Evolutionary conservation across 2,113 vertebrate genomes (phyloP).

Genomic region (Siphamia tubifer): DNA sequence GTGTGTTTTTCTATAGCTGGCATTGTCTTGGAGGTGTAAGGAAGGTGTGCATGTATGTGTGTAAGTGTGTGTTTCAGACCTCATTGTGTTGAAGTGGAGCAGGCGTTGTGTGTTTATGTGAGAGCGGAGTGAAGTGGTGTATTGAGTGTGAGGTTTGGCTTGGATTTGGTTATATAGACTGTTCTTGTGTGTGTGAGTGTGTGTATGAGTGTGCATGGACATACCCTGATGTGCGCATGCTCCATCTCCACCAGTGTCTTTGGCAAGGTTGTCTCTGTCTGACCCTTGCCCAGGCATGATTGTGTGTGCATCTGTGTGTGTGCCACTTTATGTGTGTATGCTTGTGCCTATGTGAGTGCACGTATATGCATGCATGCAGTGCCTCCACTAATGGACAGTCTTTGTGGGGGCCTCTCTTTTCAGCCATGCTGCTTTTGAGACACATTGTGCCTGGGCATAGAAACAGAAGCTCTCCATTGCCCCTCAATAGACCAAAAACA

Average conservation of each 20-base stretch:
- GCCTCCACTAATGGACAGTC: conserved; percentile 64
- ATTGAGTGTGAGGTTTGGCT: conserved; percentile 22
- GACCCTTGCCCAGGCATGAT: conserved; percentile 26
- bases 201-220: background rate
- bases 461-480: conserved; percentile 79
- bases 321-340: background rate
- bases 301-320: background rate
- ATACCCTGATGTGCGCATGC: conserved; percentile 4
- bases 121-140: conserved; percentile 30
- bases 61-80: conserved; percentile 1
- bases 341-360: conserved; percentile 17
- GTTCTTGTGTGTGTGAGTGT: background rate
- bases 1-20: conserved; percentile 27
- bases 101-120: conserved; percentile 47
- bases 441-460: conserved; percentile 69
- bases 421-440: conserved; percentile 72
- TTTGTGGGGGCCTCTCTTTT: conserved; percentile 73
- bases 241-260: conserved; percentile 21
- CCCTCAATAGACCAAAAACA: conserved; percentile 75
- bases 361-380: conserved; percentile 50
- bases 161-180: conserved; percentile 17
- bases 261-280: conserved; percentile 39
- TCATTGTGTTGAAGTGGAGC: conserved; percentile 54
- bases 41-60: background rate
- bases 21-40: conserved; percentile 43